Conservation (phyloP, 2,113 vertebrate species). For the Columba livia region DNA sequence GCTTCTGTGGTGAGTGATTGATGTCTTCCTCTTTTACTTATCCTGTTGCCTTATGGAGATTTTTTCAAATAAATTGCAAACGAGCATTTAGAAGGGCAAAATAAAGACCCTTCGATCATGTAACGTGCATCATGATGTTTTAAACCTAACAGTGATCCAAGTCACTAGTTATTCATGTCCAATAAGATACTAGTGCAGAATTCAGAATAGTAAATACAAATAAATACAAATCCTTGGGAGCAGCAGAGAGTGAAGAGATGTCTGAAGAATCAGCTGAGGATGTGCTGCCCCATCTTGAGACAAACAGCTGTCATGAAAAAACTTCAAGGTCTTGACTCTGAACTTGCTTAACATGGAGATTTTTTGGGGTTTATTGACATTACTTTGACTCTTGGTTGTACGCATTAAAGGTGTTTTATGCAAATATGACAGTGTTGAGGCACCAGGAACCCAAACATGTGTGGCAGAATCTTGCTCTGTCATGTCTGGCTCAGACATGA, state of each 20-base stretch:
- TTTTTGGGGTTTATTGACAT: neutral
- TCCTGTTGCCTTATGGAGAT: neutral
- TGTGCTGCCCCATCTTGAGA: neutral
- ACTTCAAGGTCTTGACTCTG: neutral
- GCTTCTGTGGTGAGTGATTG: neutral
- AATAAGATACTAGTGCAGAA: neutral
- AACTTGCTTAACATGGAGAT: neutral
- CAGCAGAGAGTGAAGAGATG: neutral
- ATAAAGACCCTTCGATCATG: neutral
- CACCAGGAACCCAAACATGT: accelerated
- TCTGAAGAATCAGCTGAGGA: neutral
- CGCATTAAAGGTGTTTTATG: neutral
- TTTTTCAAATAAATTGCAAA: neutral
- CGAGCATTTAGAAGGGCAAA: neutral
- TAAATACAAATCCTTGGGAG: neutral
- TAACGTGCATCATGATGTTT: neutral
- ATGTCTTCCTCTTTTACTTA: neutral
- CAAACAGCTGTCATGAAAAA: neutral
- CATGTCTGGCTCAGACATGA: neutral
- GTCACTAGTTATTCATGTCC: neutral
- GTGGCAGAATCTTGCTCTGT: neutral
- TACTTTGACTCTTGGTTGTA: neutral
- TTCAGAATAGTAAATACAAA: neutral
- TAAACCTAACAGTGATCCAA: neutral
- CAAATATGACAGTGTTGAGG: neutral